phyloP scores from a whole-genome alignment of 2,113 vertebrate species.

The Pan troglodytes region DNA sequence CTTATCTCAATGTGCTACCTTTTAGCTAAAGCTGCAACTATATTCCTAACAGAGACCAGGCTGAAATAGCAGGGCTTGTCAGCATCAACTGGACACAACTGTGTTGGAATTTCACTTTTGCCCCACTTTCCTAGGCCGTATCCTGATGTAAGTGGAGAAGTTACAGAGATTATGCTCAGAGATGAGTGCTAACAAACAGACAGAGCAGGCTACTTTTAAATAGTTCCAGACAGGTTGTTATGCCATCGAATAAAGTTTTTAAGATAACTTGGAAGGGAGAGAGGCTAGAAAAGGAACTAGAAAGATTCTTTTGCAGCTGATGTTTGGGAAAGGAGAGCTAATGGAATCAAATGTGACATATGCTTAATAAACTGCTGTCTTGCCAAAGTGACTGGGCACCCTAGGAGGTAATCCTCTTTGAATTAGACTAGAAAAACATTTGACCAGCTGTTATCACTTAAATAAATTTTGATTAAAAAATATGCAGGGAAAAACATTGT shows the following conservation, averaged over 20 bases:
- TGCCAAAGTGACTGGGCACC: neutral
- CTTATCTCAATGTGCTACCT: neutral
- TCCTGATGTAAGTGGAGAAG: neutral
- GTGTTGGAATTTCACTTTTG: neutral
- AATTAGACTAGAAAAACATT: conserved; percentile 34
- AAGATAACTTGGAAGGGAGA: neutral
- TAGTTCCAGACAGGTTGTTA: neutral
- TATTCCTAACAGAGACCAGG: neutral
- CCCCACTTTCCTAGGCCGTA: neutral
- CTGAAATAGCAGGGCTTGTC: neutral
- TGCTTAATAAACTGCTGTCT: neutral
- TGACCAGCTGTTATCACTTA: conserved; percentile 8
- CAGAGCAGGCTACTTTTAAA: neutral
- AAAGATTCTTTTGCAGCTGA: neutral
- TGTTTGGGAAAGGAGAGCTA: neutral
- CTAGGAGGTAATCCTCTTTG: neutral
- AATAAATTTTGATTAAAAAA: neutral
- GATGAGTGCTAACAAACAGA: neutral
- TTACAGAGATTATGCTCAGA: neutral
- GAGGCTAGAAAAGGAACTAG: neutral
- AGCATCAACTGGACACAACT: neutral
- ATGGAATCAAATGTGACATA: neutral
- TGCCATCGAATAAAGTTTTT: neutral
- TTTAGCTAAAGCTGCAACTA: neutral
- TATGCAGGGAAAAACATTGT: neutral